These are phyloP conservation scores for Neopipo cinnamomea DNA, from an alignment of 2,113 vertebrate genomes.

Conservation along the genomic window DNA sequence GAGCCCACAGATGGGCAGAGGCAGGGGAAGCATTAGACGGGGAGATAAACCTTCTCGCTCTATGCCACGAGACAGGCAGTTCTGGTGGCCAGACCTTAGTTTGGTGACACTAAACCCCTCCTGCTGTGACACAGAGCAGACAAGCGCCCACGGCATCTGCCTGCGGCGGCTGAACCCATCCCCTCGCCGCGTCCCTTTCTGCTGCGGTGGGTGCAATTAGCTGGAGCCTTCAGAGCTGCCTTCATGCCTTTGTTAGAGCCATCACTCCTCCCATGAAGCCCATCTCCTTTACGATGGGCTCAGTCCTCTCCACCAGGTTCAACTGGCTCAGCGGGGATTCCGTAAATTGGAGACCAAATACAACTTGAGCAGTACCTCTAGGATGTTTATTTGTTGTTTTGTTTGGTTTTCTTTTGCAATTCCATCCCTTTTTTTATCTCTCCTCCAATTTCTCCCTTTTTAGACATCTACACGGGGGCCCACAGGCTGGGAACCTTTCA, in stretches of 20 bases:
- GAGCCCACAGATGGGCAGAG: neutral
- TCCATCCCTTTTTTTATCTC: neutral
- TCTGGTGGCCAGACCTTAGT: neutral
- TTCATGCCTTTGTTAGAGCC: neutral
- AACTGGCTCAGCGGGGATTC: rapidly evolving
- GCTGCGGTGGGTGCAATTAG: neutral
- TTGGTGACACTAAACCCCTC: neutral
- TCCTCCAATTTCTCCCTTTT: neutral
- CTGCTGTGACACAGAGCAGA: neutral
- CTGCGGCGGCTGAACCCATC: rapidly evolving
- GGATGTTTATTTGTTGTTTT: neutral
- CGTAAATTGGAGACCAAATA: neutral
- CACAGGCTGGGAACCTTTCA: neutral
- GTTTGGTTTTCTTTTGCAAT: neutral
- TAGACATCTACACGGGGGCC: neutral
- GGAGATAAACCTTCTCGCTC: neutral
- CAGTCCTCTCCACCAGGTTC: rapidly evolving
- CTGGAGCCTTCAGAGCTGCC: neutral
- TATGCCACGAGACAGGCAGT: rapidly evolving
- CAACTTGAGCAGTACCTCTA: neutral
- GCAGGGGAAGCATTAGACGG: rapidly evolving
- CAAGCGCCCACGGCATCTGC: rapidly evolving
- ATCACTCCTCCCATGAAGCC: neutral
- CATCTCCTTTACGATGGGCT: neutral
- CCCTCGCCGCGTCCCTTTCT: neutral